Percentiles rank a stretch among this genome's conserved stretches.
Evolutionary conservation across 1,140 invertebrate species (phyloP).

Genomic region (Drosophila cardini): DNA sequence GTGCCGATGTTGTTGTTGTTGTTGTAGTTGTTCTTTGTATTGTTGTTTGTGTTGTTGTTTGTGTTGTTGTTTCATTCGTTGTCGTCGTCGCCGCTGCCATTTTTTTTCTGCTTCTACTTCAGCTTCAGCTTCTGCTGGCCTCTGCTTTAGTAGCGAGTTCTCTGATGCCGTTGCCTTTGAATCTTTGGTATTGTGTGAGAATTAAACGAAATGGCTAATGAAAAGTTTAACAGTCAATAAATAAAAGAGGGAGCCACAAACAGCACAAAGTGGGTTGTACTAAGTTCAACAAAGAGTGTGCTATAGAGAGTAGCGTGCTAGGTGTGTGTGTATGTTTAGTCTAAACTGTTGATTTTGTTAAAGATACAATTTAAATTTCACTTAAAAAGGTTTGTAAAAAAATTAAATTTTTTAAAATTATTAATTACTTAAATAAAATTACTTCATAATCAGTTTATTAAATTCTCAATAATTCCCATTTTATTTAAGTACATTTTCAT

Average conservation of each 20-base stretch:
- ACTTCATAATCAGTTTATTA: neutral
- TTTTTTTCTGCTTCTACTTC: constrained; percentile 33
- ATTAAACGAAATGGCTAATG: constrained; percentile 82
- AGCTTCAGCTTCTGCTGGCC: constrained; percentile 8
- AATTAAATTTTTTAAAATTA: neutral
- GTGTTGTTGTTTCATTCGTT: constrained; percentile 38
- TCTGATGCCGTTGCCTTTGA: constrained; percentile 51
- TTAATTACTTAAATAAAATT: neutral
- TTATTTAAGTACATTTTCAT: too few relatives aligned
- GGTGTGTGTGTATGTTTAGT: neutral
- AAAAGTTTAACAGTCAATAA: constrained; percentile 83
- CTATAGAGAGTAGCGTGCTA: neutral
- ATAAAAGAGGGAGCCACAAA: constrained; percentile 57
- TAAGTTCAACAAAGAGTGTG: constrained; percentile 2
- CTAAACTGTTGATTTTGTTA: constrained; percentile 20
- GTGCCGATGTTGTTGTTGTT: constrained; percentile 57
- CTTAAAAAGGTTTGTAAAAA: neutral
- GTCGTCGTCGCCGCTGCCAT: constrained; percentile 50
- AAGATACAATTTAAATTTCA: constrained; percentile 2
- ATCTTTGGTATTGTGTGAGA: constrained; percentile 77
- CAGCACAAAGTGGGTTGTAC: constrained; percentile 22
- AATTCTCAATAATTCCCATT: too few relatives aligned
- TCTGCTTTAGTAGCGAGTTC: constrained; percentile 48
- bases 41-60: constrained; percentile 14
- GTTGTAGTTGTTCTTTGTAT: constrained; percentile 33